A percentile compares a stretch with the other conserved stretches of the same genome.
phyloP scores from a whole-genome alignment of 2,797 vertebrate species.

The Microctenopoma stevenorrisi region DNA sequence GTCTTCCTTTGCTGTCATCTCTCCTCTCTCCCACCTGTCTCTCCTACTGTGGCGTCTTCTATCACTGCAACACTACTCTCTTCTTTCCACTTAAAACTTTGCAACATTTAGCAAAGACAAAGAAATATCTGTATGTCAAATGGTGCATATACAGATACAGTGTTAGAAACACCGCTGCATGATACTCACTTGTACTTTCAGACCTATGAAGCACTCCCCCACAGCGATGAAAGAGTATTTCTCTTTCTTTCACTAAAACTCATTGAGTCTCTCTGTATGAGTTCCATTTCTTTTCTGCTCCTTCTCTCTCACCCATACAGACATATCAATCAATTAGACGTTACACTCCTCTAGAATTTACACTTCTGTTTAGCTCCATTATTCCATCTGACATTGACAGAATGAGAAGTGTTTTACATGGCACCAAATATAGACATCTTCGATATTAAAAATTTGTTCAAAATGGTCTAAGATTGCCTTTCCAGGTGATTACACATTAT shows the following conservation, averaged over 20 bases:
- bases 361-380: conserved; percentile 50
- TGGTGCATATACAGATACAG: neutral
- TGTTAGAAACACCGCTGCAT: conserved; percentile 3
- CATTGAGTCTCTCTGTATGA: conserved; percentile 56
- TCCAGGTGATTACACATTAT: neutral
- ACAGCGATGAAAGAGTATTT: conserved; percentile 41
- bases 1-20: conserved; percentile 1
- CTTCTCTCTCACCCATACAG: conserved; percentile 37
- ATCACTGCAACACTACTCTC: conserved; percentile 4
- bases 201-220: conserved; percentile 30
- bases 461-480: conserved; percentile 7
- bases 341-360: conserved; percentile 52
- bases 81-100: neutral
- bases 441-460: conserved; percentile 11
- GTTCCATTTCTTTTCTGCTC: conserved; percentile 44
- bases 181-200: conserved; percentile 29
- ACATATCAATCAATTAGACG: conserved; percentile 71
- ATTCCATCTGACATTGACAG: conserved; percentile 57
- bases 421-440: conserved; percentile 30
- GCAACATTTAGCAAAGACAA: neutral
- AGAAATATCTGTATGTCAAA: neutral
- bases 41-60: conserved; percentile 8
- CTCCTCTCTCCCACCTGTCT: neutral
- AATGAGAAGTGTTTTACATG: conserved; percentile 39
- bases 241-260: conserved; percentile 32